Evolutionary conservation across 2,888 invertebrate species (phyloP).

Genomic region (Cosmia trapezina): DNA sequence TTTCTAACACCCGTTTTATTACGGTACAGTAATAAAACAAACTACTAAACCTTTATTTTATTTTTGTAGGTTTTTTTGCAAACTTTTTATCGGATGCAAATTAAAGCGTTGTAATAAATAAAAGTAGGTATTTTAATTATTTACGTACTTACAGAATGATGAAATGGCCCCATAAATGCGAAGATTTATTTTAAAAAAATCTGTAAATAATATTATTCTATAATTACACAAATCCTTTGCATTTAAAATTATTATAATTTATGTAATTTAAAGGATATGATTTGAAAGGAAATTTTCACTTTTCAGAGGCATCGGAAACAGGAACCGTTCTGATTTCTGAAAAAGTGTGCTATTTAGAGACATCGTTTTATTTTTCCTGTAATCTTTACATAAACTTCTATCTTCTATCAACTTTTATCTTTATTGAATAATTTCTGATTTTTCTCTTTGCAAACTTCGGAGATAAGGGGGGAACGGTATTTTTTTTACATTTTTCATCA

Average conservation of each 20-base stretch:
- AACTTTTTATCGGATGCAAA: slow-evolving; percentile 3
- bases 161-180: too few relatives aligned
- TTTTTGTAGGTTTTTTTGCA: not conserved
- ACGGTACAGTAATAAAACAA: slow-evolving; percentile 44
- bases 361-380: too few relatives aligned
- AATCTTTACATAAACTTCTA: too few relatives aligned
- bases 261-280: not conserved
- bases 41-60: slow-evolving; percentile 32
- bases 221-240: not conserved
- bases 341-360: too few relatives aligned
- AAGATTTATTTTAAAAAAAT: too few relatives aligned
- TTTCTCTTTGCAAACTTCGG: too few relatives aligned
- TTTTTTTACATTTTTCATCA: too few relatives aligned
- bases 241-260: slow-evolving; percentile 3
- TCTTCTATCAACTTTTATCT: too few relatives aligned
- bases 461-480: too few relatives aligned
- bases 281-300: not conserved
- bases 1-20: slow-evolving; percentile 34
- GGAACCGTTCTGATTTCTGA: too few relatives aligned
- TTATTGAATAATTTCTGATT: too few relatives aligned
- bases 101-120: not conserved
- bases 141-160: not conserved
- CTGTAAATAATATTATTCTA: not conserved
- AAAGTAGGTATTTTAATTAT: not conserved
- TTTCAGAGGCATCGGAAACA: not conserved